Percentiles rank a stretch among this genome's conserved stretches.
Evolutionary conservation across 2,113 vertebrate species (phyloP).

Genomic region (Bubo blakistoni): DNA sequence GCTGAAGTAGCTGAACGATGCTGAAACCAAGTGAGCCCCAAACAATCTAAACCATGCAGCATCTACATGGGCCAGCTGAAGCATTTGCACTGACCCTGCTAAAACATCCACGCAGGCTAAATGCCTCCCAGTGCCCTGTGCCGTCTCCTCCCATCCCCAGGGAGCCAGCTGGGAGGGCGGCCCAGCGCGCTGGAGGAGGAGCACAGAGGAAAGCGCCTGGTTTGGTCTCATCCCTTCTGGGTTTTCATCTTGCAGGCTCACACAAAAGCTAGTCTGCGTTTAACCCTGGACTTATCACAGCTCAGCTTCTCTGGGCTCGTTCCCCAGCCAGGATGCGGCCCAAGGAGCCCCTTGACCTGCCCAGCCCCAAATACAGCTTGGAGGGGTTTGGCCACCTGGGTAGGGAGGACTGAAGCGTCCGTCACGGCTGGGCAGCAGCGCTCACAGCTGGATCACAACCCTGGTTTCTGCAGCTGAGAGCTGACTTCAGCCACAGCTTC

Average conservation of each 20-base stretch:
- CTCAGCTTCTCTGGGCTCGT: accelerated
- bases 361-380: not conserved
- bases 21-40: not conserved
- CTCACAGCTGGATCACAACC: not conserved
- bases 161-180: not conserved
- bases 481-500: not conserved
- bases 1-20: not conserved
- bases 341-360: not conserved
- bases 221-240: not conserved
- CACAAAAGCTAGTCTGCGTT: not conserved
- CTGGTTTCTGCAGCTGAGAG: slow-evolving; percentile 25
- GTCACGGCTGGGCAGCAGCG: not conserved
- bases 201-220: not conserved
- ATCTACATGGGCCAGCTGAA: not conserved
- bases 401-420: not conserved
- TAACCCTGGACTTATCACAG: not conserved
- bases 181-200: not conserved
- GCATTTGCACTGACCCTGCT: not conserved
- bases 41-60: not conserved
- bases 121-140: not conserved
- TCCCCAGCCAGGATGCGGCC: not conserved
- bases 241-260: not conserved
- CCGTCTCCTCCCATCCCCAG: not conserved
- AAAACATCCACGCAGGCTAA: not conserved
- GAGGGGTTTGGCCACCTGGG: not conserved